Evolutionary conservation across 1,140 invertebrate genomes (phyloP), one percentile per base, ranked within the genome.

Genomic region (Pygmarrhopalites habei): DNA sequence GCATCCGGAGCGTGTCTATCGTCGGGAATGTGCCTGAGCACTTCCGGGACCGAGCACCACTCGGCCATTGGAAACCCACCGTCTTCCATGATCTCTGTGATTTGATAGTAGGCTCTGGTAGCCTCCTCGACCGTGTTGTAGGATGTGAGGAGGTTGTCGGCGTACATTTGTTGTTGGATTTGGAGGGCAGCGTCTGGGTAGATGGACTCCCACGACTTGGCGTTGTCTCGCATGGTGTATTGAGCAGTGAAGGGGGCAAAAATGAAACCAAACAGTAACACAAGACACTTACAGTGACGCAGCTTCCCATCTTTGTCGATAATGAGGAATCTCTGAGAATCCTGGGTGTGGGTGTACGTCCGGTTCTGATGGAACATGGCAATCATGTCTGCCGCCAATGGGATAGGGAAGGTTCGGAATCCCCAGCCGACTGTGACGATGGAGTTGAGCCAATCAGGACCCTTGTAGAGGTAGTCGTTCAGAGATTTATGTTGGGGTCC

Each of bases 311-410:
- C n/a, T n/a, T n/a, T n/a, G n/a, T n/a, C n/a, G n/a, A n/a, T n/a
- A n/a, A n/a, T n/a, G n/a, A n/a, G n/a, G n/a, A n/a, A n/a, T n/a
- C n/a, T n/a, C n/a, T n/a, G n/a, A n/a, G n/a, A n/a, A n/a, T n/a
- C n/a, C n/a, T n/a, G n/a, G n/a, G n/a, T n/a, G n/a, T n/a, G n/a
- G n/a, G n/a, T n/a, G n/a, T n/a, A n/a, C n/a, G n/a, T n/a, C n/a
- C n/a, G n/a, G n/a, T n/a, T n/a, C n/a, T n/a, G n/a, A n/a, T n/a
- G 60, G 58, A 60, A 67, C 52, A 68, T 65, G 44, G 61, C 58
- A n/a, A 53, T 19, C 23, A 68, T 68, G 46, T 68, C 63, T 0
- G 60, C 68, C 0, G 41, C 5, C 17, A 67, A 55, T 5, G 43
- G 65, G 17, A 63, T 43, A 39, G 1, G n/a, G 17, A 44, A 32